phyloP scores from a whole-genome alignment of 1,140 invertebrate genomes.

The Cydia splendana region DNA sequence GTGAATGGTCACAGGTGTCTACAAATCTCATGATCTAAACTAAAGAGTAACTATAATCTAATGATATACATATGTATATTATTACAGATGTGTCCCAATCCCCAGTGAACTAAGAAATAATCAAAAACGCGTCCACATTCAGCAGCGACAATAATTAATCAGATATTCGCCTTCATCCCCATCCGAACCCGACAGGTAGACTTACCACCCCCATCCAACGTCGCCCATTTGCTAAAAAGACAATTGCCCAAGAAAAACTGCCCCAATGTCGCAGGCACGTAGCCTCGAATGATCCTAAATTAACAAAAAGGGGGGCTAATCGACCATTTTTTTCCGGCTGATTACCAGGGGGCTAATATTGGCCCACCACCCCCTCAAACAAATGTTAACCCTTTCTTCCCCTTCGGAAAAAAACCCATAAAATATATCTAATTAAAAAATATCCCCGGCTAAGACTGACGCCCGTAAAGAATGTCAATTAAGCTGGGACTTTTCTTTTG shows the following conservation, averaged over 20 bases:
- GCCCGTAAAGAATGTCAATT: constrained; percentile 81
- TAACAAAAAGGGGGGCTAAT: constrained; percentile 70
- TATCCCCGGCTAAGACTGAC: constrained; percentile 78
- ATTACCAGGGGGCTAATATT: constrained; percentile 76
- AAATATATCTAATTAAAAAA: constrained; percentile 82
- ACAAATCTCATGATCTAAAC: neutral
- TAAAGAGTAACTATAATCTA: neutral
- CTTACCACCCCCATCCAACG: constrained; percentile 18
- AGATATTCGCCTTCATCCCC: neutral
- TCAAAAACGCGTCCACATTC: too few relatives aligned
- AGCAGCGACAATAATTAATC: neutral
- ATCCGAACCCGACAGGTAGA: neutral
- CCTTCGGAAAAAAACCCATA: constrained; percentile 77
- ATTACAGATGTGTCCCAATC: too few relatives aligned
- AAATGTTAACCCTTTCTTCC: constrained; percentile 78
- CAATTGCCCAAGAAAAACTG: constrained; percentile 44
- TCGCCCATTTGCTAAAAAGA: constrained; percentile 44
- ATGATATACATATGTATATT: neutral
- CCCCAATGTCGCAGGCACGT: constrained; percentile 48
- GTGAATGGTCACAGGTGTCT: neutral
- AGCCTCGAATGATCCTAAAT: constrained; percentile 73
- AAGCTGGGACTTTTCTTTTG: constrained; percentile 70
- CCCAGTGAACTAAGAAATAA: too few relatives aligned
- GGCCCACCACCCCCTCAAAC: constrained; percentile 69
- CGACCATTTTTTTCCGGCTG: constrained; percentile 76